Conservation (phyloP, 2,113 vertebrate genomes). For the Leptocoma aspasia region DNA sequence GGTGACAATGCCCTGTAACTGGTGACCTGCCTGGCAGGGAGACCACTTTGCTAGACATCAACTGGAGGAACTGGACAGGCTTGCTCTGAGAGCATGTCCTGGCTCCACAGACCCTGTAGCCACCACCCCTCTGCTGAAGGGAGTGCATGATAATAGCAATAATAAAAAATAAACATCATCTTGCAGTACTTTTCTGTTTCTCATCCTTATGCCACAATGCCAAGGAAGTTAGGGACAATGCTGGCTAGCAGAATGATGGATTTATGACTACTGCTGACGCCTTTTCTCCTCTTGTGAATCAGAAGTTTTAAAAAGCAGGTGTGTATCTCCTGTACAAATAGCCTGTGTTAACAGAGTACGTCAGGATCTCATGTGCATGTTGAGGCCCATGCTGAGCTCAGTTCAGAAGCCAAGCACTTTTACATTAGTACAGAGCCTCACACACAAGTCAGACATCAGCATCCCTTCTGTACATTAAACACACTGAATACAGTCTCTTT, state of each 20-base stretch:
- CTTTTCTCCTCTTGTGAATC: not conserved
- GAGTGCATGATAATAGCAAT: not conserved
- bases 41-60: not conserved
- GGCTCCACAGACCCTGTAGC: not conserved
- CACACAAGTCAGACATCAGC: accelerated
- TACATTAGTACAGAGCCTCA: not conserved
- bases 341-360: not conserved
- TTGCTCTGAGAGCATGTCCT: not conserved
- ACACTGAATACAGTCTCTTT: not conserved
- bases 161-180: not conserved
- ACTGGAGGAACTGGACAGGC: not conserved
- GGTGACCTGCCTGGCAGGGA: not conserved
- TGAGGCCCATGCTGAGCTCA: not conserved
- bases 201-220: not conserved
- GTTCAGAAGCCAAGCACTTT: not conserved
- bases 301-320: not conserved
- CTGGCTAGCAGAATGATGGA: not conserved
- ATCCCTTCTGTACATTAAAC: not conserved
- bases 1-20: not conserved
- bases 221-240: not conserved
- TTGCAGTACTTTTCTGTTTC: not conserved
- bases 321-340: not conserved
- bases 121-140: not conserved
- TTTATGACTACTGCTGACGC: not conserved
- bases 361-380: not conserved